Evolutionary conservation across 1,140 invertebrate species (phyloP).

Genomic region (Thaumatotibia leucotreta): DNA sequence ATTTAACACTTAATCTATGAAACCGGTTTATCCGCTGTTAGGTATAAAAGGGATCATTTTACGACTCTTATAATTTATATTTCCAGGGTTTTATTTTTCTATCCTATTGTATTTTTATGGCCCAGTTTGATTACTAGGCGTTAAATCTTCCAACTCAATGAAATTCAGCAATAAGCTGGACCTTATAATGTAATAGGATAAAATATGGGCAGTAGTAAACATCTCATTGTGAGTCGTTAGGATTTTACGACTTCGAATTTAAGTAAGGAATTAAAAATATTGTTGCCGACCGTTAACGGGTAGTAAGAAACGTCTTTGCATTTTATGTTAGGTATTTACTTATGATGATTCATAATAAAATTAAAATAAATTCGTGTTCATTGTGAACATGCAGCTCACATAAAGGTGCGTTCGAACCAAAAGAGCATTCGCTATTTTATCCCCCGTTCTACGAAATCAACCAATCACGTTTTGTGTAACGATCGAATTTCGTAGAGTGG

Average conservation of each 20-base stretch:
- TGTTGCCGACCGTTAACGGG: conserved; percentile 30
- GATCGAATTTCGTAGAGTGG: no score
- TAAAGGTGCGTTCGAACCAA: no score
- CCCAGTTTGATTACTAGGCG: conserved; percentile 9
- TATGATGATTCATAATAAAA: no score
- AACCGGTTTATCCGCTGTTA: neutral
- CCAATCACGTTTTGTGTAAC: no score
- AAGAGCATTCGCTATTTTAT: no score
- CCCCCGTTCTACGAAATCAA: no score
- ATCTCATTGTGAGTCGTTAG: conserved; percentile 44
- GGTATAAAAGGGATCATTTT: neutral
- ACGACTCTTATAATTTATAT: neutral
- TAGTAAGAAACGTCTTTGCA: no score
- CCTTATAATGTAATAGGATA: conserved; percentile 36
- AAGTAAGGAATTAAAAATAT: conserved; percentile 43
- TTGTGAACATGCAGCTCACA: no score
- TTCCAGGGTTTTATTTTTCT: neutral
- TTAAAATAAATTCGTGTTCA: no score
- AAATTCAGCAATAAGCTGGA: conserved; percentile 20
- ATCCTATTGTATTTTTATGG: neutral
- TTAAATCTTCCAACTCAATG: conserved; percentile 29
- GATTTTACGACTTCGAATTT: conserved; percentile 47
- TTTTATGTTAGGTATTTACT: no score
- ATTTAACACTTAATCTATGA: neutral
- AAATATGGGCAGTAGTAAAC: conserved; percentile 44